Conservation (phyloP, 1,140 invertebrate species). For the Calliphora vicina region DNA sequence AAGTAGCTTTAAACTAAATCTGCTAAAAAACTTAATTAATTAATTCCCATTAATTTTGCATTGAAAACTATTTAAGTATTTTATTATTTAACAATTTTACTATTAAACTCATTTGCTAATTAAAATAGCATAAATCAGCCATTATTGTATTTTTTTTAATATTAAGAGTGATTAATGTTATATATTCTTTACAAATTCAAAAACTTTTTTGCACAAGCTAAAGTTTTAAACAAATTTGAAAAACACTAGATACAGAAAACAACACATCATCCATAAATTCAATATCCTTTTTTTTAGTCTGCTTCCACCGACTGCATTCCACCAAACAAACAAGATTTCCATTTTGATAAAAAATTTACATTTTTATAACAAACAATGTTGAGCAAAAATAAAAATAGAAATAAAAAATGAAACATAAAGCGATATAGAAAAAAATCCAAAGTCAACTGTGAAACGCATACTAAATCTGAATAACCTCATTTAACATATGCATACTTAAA, state of each 20-base stretch:
- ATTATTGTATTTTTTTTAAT: too few relatives aligned
- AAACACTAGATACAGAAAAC: background rate
- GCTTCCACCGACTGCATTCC: background rate
- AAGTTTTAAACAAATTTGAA: too few relatives aligned
- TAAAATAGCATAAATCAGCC: too few relatives aligned
- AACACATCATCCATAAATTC: background rate
- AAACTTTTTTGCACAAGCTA: too few relatives aligned
- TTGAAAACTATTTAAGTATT: too few relatives aligned
- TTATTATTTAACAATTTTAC: too few relatives aligned
- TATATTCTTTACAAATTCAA: too few relatives aligned
- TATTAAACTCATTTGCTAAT: too few relatives aligned
- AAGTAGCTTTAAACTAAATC: too few relatives aligned
- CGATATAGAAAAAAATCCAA: background rate
- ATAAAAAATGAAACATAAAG: background rate
- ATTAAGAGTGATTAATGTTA: too few relatives aligned
- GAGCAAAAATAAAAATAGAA: background rate
- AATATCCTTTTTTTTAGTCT: background rate
- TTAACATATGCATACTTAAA: background rate
- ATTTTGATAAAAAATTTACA: background rate
- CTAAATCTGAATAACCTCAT: background rate
- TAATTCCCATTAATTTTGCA: too few relatives aligned
- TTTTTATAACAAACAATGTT: constrained; percentile 1
- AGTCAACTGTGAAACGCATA: constrained; percentile 7
- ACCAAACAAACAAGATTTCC: background rate
- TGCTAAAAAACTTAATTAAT: too few relatives aligned